Percentiles rank a stretch among this genome's conserved stretches.
phyloP scores from a whole-genome alignment of 2,113 vertebrate genomes.

The Pedionomus torquatus region DNA sequence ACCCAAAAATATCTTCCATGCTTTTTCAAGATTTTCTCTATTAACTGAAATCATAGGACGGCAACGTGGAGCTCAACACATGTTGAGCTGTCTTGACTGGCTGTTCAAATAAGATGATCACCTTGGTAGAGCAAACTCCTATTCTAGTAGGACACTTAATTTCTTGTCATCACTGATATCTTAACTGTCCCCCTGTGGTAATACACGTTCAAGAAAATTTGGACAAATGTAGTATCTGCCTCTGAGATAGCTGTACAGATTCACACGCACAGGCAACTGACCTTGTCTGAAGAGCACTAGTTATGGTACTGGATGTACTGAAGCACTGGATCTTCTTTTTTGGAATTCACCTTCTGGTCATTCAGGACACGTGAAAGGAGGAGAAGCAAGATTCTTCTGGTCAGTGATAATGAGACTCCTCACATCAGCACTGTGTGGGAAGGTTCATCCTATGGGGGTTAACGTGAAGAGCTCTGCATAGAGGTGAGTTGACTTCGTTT shows the following conservation, averaged over 20 bases:
- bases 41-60: not conserved
- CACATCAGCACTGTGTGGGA: accelerated
- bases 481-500: not conserved
- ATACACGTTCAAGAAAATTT: not conserved
- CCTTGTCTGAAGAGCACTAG: not conserved
- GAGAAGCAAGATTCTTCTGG: not conserved
- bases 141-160: not conserved
- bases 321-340: not conserved
- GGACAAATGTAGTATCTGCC: not conserved
- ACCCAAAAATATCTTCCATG: not conserved
- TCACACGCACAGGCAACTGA: not conserved
- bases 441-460: not conserved
- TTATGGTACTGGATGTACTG: not conserved
- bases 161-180: not conserved
- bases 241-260: not conserved
- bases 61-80: not conserved
- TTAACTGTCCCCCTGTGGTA: not conserved
- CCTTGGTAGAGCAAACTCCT: not conserved
- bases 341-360: not conserved
- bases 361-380: not conserved
- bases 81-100: not conserved
- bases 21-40: not conserved
- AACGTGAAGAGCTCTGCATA: not conserved
- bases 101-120: not conserved
- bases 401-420: not conserved